Evolutionary conservation across 23 tunicate species (phyloP).

Genomic region (Ciona savignyi): DNA sequence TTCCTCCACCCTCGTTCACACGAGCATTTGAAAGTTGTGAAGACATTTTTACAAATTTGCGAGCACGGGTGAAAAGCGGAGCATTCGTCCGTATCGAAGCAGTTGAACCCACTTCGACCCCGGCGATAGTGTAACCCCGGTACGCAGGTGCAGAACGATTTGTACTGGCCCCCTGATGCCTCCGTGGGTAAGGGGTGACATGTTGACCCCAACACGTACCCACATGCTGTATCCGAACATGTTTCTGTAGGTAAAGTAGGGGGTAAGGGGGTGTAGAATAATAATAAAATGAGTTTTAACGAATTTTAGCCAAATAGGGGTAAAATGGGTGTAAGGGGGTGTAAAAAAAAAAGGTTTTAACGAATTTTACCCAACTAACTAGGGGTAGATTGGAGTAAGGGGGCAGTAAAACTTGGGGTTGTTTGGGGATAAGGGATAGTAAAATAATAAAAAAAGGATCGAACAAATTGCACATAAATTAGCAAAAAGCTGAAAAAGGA

Average conservation of each 20-base stretch:
- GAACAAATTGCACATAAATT: too few relatives aligned
- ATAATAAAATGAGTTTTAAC: not conserved
- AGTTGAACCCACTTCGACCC: not conserved
- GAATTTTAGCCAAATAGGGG: too few relatives aligned
- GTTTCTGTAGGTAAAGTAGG: too few relatives aligned
- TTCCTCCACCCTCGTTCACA: conserved; percentile 38
- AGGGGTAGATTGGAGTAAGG: too few relatives aligned
- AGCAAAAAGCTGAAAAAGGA: too few relatives aligned
- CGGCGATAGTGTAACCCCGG: conserved; percentile 20
- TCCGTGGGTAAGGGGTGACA: conserved; percentile 42
- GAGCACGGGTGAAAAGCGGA: conserved; percentile 47
- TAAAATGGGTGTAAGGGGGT: too few relatives aligned
- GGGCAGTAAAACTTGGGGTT: too few relatives aligned
- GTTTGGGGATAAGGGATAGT: too few relatives aligned
- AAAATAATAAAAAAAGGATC: not conserved
- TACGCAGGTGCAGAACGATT: conserved; percentile 42
- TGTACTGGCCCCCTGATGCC: conserved; percentile 37
- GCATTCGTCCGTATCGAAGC: conserved; percentile 66
- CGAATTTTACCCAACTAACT: too few relatives aligned
- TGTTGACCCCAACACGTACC: not conserved
- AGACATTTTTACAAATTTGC: conserved; percentile 36
- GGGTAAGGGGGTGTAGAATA: not conserved
- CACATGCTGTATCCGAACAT: not conserved
- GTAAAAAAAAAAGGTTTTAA: too few relatives aligned
- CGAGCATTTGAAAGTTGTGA: conserved; percentile 38